Conservation (phyloP, 2,888 invertebrate species). For the Pheosia gnoma region DNA sequence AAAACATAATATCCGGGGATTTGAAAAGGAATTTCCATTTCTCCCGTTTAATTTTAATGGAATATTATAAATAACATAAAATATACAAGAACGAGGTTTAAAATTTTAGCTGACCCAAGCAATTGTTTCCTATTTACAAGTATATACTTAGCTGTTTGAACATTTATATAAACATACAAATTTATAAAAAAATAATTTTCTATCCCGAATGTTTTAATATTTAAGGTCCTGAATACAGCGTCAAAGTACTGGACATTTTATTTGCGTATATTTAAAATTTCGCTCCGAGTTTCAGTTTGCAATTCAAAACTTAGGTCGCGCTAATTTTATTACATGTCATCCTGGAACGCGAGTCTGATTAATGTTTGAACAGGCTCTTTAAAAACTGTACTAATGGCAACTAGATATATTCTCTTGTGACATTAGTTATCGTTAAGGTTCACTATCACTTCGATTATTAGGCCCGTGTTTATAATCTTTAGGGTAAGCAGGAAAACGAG, state of each 20-base stretch:
- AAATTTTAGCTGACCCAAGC: background rate
- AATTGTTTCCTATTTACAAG: too few species aligned
- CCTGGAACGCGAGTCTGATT: constrained; percentile 25
- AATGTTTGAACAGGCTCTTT: constrained; percentile 14
- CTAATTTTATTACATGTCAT: constrained; percentile 35
- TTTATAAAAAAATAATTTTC: too few species aligned
- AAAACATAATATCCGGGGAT: background rate
- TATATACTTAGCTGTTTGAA: too few species aligned
- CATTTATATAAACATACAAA: too few species aligned
- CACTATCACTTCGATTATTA: too few species aligned
- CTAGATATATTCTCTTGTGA: too few species aligned
- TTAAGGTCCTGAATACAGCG: constrained; percentile 7
- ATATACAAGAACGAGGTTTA: background rate
- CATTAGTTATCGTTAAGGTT: too few species aligned
- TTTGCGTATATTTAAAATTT: constrained; percentile 54
- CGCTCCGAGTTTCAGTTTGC: constrained; percentile 27
- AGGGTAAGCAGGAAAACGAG: too few species aligned
- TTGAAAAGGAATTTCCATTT: background rate
- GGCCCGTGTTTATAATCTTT: too few species aligned
- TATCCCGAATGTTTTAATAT: too few species aligned
- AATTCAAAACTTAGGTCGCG: constrained; percentile 23
- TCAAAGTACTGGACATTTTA: constrained; percentile 36
- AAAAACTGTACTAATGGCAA: background rate
- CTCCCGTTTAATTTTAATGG: background rate
- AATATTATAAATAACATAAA: background rate